A percentile compares a stretch with the other conserved stretches of the same genome.
Evolutionary conservation across 2,113 vertebrate species (phyloP).

Genomic region (Catharus fuscescens): DNA sequence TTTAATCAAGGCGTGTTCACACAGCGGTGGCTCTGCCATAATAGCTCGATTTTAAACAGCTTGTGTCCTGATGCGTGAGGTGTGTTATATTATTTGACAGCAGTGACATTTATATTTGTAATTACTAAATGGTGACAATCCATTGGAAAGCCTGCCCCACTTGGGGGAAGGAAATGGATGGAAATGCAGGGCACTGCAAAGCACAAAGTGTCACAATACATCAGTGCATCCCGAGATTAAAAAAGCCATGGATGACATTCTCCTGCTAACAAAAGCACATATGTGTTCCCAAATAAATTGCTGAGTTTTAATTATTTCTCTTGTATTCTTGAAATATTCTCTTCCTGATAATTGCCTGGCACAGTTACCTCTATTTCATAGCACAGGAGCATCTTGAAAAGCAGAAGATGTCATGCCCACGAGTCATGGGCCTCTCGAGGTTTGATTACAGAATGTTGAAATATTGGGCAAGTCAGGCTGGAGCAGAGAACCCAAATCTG

Average conservation of each 20-base stretch:
- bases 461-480: constrained; percentile 17
- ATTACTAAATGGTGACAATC: constrained; percentile 63
- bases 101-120: constrained; percentile 71
- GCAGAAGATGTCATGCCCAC: neutral
- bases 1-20: constrained; percentile 59
- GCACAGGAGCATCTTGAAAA: neutral
- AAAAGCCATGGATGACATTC: neutral
- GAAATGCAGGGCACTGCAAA: neutral
- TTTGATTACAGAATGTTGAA: constrained; percentile 51
- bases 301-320: constrained; percentile 25
- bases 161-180: neutral
- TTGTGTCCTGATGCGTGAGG: constrained; percentile 71
- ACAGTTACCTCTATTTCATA: neutral
- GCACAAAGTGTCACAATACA: neutral
- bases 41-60: constrained; percentile 53
- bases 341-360: neutral
- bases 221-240: neutral
- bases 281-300: neutral
- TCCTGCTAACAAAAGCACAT: neutral
- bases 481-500: neutral
- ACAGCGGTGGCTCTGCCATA: neutral
- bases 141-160: constrained; percentile 27
- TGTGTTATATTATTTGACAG: constrained; percentile 56
- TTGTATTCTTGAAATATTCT: neutral
- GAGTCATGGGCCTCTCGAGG: neutral